Conservation (phyloP, 2,113 vertebrate genomes). For the Brachyhypopomus occidentalis region DNA sequence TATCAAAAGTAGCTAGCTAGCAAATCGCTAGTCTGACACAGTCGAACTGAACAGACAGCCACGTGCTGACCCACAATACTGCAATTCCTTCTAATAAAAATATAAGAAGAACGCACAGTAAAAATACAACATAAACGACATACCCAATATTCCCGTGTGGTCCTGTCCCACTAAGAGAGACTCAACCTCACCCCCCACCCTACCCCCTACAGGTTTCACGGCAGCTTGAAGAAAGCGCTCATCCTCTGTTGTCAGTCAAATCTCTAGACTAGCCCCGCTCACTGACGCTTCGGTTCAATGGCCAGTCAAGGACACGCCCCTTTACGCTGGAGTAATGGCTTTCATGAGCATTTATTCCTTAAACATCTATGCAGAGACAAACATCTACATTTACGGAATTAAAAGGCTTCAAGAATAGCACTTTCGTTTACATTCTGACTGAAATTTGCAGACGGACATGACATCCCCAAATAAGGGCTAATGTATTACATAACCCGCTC, state of each 20-base stretch:
- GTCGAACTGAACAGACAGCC: constrained; percentile 17
- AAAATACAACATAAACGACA: not conserved
- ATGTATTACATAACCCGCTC: no score
- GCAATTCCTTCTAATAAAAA: not conserved
- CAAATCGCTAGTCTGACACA: constrained; percentile 13
- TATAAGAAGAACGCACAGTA: not conserved
- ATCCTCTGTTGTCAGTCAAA: constrained; percentile 54
- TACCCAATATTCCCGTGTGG: constrained; percentile 11
- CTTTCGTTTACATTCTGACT: no score
- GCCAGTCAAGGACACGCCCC: constrained; percentile 11
- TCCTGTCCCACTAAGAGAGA: constrained; percentile 17
- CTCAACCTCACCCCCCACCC: constrained; percentile 13
- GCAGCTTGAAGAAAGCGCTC: constrained; percentile 37
- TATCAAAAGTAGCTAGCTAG: constrained; percentile 22
- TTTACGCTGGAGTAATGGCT: not conserved
- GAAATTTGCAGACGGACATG: no score
- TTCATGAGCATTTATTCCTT: no score
- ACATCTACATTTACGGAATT: no score
- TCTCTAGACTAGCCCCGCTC: constrained; percentile 11
- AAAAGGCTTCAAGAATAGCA: no score
- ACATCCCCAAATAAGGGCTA: no score
- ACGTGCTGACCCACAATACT: constrained; percentile 35
- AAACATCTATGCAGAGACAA: no score
- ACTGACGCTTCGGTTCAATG: constrained; percentile 35
- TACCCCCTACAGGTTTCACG: constrained; percentile 3